phyloP scores from a whole-genome alignment of 2,888 invertebrate species.

The Apeira syringaria region DNA sequence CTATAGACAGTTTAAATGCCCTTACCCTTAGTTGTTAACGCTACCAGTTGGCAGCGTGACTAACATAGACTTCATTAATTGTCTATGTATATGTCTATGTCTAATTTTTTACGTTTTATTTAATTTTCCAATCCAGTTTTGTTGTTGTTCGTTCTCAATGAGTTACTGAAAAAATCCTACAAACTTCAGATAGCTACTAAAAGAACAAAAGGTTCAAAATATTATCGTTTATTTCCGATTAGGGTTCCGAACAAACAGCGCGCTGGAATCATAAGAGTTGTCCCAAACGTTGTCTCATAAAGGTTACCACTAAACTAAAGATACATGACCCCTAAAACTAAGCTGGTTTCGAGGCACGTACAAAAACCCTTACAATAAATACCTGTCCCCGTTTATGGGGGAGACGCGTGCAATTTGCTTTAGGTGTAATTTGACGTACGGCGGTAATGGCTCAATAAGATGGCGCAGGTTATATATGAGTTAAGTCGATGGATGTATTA shows the following conservation, averaged over 20 bases:
- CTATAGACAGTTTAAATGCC: no score
- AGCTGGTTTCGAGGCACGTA: constrained; percentile 49
- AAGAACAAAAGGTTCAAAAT: no score
- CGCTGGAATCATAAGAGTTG: constrained; percentile 9
- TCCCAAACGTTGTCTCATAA: constrained; percentile 8
- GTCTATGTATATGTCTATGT: no score
- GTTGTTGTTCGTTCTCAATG: no score
- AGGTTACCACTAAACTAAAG: constrained; percentile 19
- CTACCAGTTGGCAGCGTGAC: no score
- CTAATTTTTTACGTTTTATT: no score
- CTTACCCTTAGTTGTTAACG: no score
- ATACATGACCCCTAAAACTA: constrained; percentile 19
- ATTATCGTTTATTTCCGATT: no score
- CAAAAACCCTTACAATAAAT: constrained; percentile 60
- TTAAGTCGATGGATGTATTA: constrained; percentile 8
- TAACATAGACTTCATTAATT: no score
- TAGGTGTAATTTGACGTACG: constrained; percentile 73
- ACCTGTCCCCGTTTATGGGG: constrained; percentile 60
- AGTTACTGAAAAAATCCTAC: no score
- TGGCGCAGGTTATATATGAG: constrained; percentile 16
- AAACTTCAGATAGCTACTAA: no score
- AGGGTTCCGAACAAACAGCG: background rate
- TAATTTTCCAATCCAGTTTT: no score
- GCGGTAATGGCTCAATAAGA: constrained; percentile 34
- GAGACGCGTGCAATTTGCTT: constrained; percentile 59